Conservation (phyloP, 1,140 invertebrate species). For the Oscheius sp. region DNA sequence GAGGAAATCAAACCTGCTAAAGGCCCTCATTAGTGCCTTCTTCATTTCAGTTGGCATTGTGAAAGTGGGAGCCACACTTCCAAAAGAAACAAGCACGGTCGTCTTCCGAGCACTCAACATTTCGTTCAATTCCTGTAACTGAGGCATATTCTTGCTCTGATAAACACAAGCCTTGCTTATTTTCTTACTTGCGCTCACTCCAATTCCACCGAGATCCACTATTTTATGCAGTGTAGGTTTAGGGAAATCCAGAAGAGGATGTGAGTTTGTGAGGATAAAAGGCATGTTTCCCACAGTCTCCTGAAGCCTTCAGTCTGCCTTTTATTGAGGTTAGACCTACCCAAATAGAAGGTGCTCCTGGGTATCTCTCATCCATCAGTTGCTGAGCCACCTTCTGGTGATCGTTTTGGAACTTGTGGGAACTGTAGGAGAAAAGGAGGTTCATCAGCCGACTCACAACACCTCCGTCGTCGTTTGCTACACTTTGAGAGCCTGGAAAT, state of each 20-base stretch:
- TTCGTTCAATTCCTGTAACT: conserved; percentile 15
- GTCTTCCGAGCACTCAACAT: conserved; percentile 5
- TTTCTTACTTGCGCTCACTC: conserved; percentile 11
- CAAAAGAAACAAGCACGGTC: conserved; percentile 48
- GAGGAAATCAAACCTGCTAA: conserved; percentile 20
- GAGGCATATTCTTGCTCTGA: too few relatives aligned
- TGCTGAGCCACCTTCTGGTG: neutral
- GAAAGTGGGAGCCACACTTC: conserved; percentile 39
- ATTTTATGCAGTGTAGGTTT: conserved; percentile 40
- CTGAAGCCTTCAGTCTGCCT: too few relatives aligned
- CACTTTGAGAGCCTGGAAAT: neutral
- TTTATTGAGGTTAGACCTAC: conserved; percentile 8
- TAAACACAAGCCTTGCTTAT: conserved; percentile 27
- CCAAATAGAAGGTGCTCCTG: neutral
- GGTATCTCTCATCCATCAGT: conserved; percentile 1
- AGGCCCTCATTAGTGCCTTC: conserved; percentile 31
- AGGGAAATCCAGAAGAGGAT: conserved; percentile 43
- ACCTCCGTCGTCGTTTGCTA: neutral
- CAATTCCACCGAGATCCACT: conserved; percentile 42
- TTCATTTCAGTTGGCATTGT: conserved; percentile 44
- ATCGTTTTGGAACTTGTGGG: conserved; percentile 4
- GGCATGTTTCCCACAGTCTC: conserved; percentile 3
- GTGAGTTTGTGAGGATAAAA: conserved; percentile 33
- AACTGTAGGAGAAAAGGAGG: neutral
- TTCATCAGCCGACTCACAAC: neutral